phyloP scores from a whole-genome alignment of 2,888 invertebrate species.

The Sclerodermus sp. region DNA sequence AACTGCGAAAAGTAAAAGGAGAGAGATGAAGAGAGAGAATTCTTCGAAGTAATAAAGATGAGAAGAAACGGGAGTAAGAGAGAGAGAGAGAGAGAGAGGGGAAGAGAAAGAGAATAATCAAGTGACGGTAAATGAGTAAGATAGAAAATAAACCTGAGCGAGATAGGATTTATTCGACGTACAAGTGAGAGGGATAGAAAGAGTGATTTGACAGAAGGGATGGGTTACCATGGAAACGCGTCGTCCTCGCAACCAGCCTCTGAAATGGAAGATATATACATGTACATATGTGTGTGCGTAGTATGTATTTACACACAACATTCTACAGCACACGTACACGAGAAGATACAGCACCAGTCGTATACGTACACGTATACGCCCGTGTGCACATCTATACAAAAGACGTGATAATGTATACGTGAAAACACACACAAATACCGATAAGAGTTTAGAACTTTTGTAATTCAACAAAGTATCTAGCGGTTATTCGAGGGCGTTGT shows the following conservation, averaged over 20 bases:
- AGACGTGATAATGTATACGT: conserved; percentile 25
- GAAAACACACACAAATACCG: conserved; percentile 27
- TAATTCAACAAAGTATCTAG: conserved; percentile 20
- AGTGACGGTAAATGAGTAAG: background rate
- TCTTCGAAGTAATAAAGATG: too few relatives aligned
- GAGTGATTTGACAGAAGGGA: conserved; percentile 41
- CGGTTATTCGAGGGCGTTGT: background rate
- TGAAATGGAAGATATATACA: conserved; percentile 34
- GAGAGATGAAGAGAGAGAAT: too few relatives aligned
- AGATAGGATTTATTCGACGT: background rate
- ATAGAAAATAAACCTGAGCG: too few relatives aligned
- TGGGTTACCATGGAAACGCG: conserved; percentile 52
- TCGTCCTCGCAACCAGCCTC: conserved; percentile 37
- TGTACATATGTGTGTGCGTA: conserved; percentile 5
- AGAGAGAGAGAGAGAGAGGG: background rate
- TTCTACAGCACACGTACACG: conserved; percentile 12
- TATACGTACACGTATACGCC: conserved; percentile 5
- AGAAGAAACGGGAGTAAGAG: too few relatives aligned
- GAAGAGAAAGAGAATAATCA: background rate
- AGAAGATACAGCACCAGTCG: background rate
- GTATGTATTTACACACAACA: conserved; percentile 9
- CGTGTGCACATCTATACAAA: too few relatives aligned
- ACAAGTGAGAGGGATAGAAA: conserved; percentile 3
- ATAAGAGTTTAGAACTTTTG: conserved; percentile 21
- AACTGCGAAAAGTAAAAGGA: too few relatives aligned